phyloP scores from a whole-genome alignment of 2,888 invertebrate species.

The Clostera curtula region DNA sequence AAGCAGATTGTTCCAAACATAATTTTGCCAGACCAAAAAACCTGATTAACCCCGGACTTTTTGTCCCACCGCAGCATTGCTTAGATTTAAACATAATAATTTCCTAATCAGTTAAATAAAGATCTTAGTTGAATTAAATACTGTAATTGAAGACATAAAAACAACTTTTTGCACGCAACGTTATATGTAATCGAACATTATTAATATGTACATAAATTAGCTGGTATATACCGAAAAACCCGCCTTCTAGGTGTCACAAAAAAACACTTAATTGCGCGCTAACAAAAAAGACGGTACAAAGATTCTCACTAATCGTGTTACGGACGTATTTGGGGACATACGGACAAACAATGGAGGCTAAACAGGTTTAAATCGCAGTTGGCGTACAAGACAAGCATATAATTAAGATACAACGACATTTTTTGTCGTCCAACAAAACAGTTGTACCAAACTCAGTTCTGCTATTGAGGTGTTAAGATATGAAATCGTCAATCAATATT shows the following conservation, averaged over 20 bases:
- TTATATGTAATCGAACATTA: conserved; percentile 7
- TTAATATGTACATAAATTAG: conserved; percentile 16
- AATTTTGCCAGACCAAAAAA: too few relatives aligned
- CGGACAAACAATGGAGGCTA: conserved; percentile 48
- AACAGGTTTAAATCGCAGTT: conserved; percentile 63
- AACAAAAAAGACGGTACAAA: conserved; percentile 13
- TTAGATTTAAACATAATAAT: too few relatives aligned
- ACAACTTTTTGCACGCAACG: conserved; percentile 4
- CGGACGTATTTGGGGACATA: conserved; percentile 38
- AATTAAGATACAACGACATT: conserved; percentile 36
- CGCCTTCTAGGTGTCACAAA: conserved; percentile 1
- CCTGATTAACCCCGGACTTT: too few relatives aligned
- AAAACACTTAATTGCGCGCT: conserved; percentile 13
- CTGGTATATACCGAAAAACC: conserved; percentile 4
- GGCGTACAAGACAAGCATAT: conserved; percentile 57
- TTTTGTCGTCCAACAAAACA: conserved; percentile 10
- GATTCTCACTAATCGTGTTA: conserved; percentile 35
- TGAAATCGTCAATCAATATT: too few relatives aligned
- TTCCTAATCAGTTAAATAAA: background rate
- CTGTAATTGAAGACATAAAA: conserved; percentile 7
- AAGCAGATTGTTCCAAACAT: too few relatives aligned
- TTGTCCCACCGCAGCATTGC: too few relatives aligned
- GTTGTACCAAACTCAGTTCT: conserved; percentile 6
- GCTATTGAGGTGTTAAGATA: too few relatives aligned
- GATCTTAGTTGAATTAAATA: background rate